Evolutionary conservation across 2,113 vertebrate genomes (phyloP).

Genomic region (Callaeas wilsoni): DNA sequence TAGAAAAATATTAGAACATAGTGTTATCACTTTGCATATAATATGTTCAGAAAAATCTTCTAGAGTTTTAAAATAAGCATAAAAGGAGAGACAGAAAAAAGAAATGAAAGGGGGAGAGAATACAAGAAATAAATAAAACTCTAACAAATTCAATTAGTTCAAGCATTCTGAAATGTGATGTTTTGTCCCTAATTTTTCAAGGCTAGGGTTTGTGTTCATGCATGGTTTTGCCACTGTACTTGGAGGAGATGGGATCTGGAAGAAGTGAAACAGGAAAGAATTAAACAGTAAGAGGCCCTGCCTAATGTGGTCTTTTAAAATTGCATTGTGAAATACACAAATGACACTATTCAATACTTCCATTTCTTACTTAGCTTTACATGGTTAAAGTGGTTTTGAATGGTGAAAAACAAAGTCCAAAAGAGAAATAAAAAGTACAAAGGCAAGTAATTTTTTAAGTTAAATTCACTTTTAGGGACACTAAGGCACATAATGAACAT

Average conservation of each 20-base stretch:
- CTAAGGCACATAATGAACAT: not conserved
- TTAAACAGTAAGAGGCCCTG: not conserved
- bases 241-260: not conserved
- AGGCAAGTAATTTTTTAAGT: not conserved
- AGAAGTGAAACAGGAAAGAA: not conserved
- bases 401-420: not conserved
- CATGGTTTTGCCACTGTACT: not conserved
- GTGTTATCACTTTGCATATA: not conserved
- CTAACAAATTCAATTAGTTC: not conserved
- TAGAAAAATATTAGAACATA: constrained; percentile 34
- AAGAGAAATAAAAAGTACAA: not conserved
- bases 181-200: not conserved
- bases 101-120: not conserved
- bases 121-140: not conserved
- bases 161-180: not conserved
- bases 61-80: not conserved
- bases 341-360: not conserved
- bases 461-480: not conserved
- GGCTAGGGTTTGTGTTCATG: not conserved
- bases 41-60: not conserved
- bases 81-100: not conserved
- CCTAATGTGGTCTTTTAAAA: not conserved
- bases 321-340: not conserved
- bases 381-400: not conserved
- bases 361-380: not conserved